Base-by-base conservation (phyloP, 2,113 vertebrate genomes). In the Pelusios castaneus region DNA sequence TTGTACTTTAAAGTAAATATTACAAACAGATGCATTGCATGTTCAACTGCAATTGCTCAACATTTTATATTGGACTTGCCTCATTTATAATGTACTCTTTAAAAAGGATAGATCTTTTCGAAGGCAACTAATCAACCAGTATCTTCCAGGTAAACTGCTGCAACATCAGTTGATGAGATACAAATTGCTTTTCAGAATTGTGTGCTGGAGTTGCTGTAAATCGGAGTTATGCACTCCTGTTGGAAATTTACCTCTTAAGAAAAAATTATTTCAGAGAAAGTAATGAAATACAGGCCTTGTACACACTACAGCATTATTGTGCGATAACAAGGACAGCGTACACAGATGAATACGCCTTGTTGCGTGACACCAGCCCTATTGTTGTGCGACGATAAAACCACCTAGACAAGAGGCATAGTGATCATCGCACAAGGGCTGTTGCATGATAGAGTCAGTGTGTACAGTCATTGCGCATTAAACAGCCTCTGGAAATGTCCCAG, bases 21-120 rank as follows among this genome's bases (percentile, higher is more conserved):
- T 45, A 93, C 29, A 90, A 96, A 91, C 52, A 11, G 29, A 89
- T 21, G n/a, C 19, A 73, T 84, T 88, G 89, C 34, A 93, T 89
- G 90, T 92, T n/a, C 84, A 89, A 83, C 38, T 89, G 82, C 90
- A 93, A 76, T 77, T 96, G 92, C 94, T 96, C 94, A 92, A 95
- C 89, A 87, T 58, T 91, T 67, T 94, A 54, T 85, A 75, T 45
- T 75, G 24, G 38, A 21, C 21, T 83, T 95, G 87, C 31, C 83
- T 89, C 94, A 86, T 89, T 90, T 49, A 63, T 17, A 63, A 34
- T 34, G 14, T 63, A 63, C 60, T 34, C 8, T 63, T 63, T 9
- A 63, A 34, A 17, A 31, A 14, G 31, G 8, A 14, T 63, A 63
- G 16, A 63, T n/a, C 34, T 63, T 63, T n/a, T 34, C 16, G 7